A percentile compares a stretch with the other conserved stretches of the same genome.
Evolutionary conservation across 2,888 invertebrate genomes (phyloP).

Genomic region (Tenthredo distinguenda): DNA sequence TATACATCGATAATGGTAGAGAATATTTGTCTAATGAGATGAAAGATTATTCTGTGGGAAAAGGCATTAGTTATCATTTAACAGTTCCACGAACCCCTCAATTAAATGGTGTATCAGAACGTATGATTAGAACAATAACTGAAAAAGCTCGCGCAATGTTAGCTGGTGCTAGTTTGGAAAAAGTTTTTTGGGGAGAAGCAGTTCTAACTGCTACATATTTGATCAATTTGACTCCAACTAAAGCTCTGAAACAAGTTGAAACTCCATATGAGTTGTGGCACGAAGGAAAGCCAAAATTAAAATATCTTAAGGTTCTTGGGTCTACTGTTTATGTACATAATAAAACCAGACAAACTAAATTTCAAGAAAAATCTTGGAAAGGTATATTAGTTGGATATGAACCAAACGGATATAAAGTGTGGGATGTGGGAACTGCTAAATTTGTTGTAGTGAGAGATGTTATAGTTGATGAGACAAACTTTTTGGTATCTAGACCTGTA

Average conservation of each 20-base stretch:
- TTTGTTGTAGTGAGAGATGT: no score
- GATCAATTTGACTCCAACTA: slow-evolving; percentile 65
- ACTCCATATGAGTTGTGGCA: slow-evolving; percentile 75
- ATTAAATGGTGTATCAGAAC: slow-evolving; percentile 73
- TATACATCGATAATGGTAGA: slow-evolving; percentile 63
- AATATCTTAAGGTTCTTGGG: slow-evolving; percentile 69
- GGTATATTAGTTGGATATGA: slow-evolving; percentile 69
- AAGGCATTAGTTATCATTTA: slow-evolving; percentile 70
- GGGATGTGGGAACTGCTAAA: slow-evolving; percentile 61
- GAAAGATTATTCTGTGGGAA: slow-evolving; percentile 66
- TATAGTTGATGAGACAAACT: slow-evolving; percentile 62
- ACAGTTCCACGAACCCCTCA: slow-evolving; percentile 74
- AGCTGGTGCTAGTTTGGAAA: not conserved
- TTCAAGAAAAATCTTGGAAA: slow-evolving; percentile 72
- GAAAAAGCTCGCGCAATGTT: slow-evolving; percentile 58
- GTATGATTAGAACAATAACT: slow-evolving; percentile 68
- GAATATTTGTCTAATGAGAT: slow-evolving; percentile 69
- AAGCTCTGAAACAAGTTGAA: slow-evolving; percentile 66
- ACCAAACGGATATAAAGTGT: slow-evolving; percentile 72
- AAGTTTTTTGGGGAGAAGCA: no score
- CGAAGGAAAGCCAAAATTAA: slow-evolving; percentile 68
- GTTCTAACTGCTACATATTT: no score
- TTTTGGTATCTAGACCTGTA: slow-evolving; percentile 62
- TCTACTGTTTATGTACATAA: slow-evolving; percentile 70
- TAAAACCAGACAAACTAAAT: slow-evolving; percentile 67